A percentile compares a stretch with the other conserved stretches of the same genome.
Conservation (phyloP, 1,140 invertebrate species). For the Bombus pascuorum region DNA sequence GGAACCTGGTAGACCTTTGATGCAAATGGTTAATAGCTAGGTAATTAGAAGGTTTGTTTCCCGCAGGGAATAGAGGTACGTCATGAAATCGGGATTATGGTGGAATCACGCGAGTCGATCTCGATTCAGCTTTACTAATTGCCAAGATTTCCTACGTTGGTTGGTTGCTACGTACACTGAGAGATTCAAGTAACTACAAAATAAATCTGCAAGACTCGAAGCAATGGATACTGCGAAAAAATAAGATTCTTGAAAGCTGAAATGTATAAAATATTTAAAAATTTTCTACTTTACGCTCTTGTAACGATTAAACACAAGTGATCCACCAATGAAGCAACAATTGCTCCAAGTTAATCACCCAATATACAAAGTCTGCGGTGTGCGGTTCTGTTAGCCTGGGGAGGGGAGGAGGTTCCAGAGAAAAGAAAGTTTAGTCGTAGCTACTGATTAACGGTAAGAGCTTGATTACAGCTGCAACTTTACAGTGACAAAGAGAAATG, state of each 20-base stretch:
- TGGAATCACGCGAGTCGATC: no score
- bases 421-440: neutral
- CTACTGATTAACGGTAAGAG: slow-evolving; percentile 47
- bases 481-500: slow-evolving; percentile 58
- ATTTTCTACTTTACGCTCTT: neutral
- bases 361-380: neutral
- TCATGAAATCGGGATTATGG: no score
- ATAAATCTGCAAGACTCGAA: neutral
- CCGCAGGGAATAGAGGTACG: no score
- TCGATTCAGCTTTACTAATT: no score
- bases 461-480: slow-evolving; percentile 37
- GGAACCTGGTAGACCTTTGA: neutral
- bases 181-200: neutral
- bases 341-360: neutral
- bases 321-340: neutral
- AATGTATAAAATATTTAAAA: neutral
- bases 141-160: no score
- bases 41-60: neutral
- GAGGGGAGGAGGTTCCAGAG: no score
- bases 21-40: neutral
- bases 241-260: neutral
- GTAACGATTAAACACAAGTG: neutral
- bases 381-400: neutral
- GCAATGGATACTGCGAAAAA: neutral
- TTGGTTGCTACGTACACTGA: no score